Percentiles rank a stretch among this genome's conserved stretches.
Evolutionary conservation across 2,888 invertebrate species (phyloP).

Genomic region (Nephrocerus scutellatus): DNA sequence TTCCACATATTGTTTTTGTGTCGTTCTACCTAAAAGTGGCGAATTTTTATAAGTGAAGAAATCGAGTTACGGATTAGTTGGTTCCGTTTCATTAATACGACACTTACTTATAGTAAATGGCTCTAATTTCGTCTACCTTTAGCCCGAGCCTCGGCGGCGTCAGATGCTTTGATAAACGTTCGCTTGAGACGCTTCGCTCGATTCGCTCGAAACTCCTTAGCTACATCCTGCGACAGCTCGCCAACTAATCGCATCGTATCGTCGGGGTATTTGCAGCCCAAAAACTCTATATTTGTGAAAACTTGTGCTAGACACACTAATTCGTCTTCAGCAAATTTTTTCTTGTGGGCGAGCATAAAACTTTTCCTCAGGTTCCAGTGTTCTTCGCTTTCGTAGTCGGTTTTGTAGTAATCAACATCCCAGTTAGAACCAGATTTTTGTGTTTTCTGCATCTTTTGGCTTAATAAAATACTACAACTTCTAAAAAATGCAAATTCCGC

Average conservation of each 20-base stretch:
- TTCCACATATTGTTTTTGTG: too few relatives aligned
- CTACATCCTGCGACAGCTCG: slow-evolving; percentile 66
- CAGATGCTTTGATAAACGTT: slow-evolving; percentile 70
- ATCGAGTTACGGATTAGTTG: slow-evolving; percentile 26
- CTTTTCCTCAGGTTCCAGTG: slow-evolving; percentile 80
- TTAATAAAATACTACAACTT: too few relatives aligned
- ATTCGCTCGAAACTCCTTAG: slow-evolving; percentile 62
- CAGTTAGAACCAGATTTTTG: too few relatives aligned
- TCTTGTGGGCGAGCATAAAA: slow-evolving; percentile 73
- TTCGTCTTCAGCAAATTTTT: slow-evolving; percentile 68
- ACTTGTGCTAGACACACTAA: slow-evolving; percentile 82
- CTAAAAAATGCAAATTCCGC: not conserved
- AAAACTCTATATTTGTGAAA: slow-evolving; percentile 70
- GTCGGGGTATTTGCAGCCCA: slow-evolving; percentile 64
- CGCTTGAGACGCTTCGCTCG: slow-evolving; percentile 58
- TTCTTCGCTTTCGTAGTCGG: slow-evolving; percentile 79
- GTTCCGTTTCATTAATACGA: too few relatives aligned
- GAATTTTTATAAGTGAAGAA: not conserved
- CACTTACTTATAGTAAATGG: not conserved
- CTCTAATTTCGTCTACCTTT: slow-evolving; percentile 52
- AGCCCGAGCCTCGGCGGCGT: slow-evolving; percentile 69
- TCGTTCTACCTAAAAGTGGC: too few relatives aligned
- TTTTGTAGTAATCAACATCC: slow-evolving; percentile 68
- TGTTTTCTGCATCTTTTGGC: too few relatives aligned
- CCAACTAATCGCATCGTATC: slow-evolving; percentile 74